Percentiles rank a stretch among this genome's conserved stretches.
These are phyloP conservation scores for Papilio aristodemus DNA, from an alignment of 1,140 invertebrate species.

Conservation along the genomic window DNA sequence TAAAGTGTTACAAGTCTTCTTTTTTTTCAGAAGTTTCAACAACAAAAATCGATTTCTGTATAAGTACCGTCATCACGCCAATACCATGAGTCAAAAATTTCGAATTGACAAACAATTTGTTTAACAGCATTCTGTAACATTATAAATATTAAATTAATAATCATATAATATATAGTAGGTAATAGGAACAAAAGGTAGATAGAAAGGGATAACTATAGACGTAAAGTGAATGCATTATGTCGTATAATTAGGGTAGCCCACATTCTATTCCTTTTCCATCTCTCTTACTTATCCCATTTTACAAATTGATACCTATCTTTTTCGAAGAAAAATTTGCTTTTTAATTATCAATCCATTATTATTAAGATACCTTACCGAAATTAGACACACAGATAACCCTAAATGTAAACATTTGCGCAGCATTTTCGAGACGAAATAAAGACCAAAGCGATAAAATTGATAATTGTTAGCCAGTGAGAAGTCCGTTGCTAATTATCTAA, in stretches of 20 bases:
- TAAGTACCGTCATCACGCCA: background rate
- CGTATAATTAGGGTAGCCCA: too few relatives aligned
- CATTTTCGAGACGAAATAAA: background rate
- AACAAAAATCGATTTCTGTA: too few relatives aligned
- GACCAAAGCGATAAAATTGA: background rate
- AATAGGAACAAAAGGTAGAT: too few relatives aligned
- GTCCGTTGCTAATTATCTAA: slow-evolving; percentile 5
- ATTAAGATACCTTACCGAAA: slow-evolving; percentile 15
- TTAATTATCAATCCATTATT: background rate
- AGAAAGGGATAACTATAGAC: too few relatives aligned
- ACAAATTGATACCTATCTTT: too few relatives aligned
- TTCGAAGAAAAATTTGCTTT: too few relatives aligned
- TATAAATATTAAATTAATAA: background rate
- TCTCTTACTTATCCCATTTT: too few relatives aligned
- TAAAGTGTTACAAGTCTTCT: too few relatives aligned
- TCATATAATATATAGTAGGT: background rate
- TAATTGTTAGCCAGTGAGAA: background rate
- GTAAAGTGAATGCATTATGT: too few relatives aligned
- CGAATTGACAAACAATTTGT: background rate
- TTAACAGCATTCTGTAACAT: background rate
- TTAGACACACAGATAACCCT: background rate
- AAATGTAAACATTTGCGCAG: slow-evolving; percentile 6
- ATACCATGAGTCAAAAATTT: background rate
- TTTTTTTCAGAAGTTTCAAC: too few relatives aligned
- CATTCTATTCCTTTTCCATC: too few relatives aligned